Conservation (phyloP, 1,140 invertebrate species). For the Maniola jurtina region DNA sequence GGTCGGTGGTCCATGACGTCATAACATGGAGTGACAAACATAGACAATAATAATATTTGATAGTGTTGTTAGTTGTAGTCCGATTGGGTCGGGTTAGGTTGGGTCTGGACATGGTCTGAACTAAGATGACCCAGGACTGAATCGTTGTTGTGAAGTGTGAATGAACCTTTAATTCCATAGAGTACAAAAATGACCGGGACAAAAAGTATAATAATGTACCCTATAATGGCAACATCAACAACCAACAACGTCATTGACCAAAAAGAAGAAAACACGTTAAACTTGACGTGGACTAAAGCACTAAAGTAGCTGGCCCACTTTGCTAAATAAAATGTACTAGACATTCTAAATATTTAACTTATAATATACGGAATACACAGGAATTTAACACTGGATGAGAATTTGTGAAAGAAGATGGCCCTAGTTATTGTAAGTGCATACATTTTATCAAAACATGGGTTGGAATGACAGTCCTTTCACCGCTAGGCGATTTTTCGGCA, state of each 20-base stretch:
- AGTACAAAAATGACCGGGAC: too few species aligned
- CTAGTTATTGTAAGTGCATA: slow-evolving; percentile 61
- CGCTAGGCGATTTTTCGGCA: slow-evolving; percentile 2
- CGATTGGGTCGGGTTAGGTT: too few species aligned
- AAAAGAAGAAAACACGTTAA: slow-evolving; percentile 78
- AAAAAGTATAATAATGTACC: background rate
- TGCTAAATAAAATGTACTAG: slow-evolving; percentile 40
- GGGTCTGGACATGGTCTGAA: too few species aligned
- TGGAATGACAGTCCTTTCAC: slow-evolving; percentile 44
- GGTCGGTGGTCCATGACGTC: too few species aligned
- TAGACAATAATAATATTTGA: too few species aligned
- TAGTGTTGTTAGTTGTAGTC: too few species aligned
- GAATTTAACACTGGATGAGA: slow-evolving; percentile 43
- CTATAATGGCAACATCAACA: slow-evolving; percentile 45
- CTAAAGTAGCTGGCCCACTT: slow-evolving; percentile 68
- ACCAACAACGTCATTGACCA: slow-evolving; percentile 39
- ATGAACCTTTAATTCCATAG: too few species aligned
- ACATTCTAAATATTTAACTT: slow-evolving; percentile 48
- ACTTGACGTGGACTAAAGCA: slow-evolving; percentile 78
- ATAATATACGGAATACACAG: slow-evolving; percentile 38
- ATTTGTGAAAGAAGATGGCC: slow-evolving; percentile 52
- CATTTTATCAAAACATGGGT: slow-evolving; percentile 41
- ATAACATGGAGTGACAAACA: too few species aligned
- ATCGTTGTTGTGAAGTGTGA: too few species aligned
- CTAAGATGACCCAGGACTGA: too few species aligned